These are phyloP conservation scores for Allolobophora icterica DNA, from an alignment of 2,888 invertebrate genomes.

Conservation along the genomic window DNA sequence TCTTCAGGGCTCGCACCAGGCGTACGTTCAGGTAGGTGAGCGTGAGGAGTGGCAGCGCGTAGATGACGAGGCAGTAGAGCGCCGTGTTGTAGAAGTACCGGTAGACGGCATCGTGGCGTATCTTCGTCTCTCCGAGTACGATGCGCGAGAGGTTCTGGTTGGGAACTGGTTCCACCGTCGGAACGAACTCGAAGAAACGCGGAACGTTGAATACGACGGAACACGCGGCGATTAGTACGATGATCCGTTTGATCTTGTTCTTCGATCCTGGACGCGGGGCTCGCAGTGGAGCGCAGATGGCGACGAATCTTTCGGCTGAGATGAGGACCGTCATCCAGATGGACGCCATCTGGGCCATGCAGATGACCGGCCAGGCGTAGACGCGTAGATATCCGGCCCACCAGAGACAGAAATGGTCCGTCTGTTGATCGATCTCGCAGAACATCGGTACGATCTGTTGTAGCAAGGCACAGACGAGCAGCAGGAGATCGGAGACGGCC, in stretches of 20 bases:
- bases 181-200: slow-evolving; percentile 55
- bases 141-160: slow-evolving; percentile 40
- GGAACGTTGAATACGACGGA: slow-evolving; percentile 55
- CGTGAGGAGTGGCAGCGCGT: slow-evolving; percentile 55
- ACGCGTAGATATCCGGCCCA: slow-evolving; percentile 45
- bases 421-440: slow-evolving; percentile 33
- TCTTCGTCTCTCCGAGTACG: slow-evolving; percentile 38
- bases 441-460: slow-evolving; percentile 48
- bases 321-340: slow-evolving; percentile 62
- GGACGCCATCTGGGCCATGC: slow-evolving; percentile 53
- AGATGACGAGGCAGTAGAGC: slow-evolving; percentile 53
- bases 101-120: slow-evolving; percentile 47
- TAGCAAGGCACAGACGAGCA: slow-evolving; percentile 45
- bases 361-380: slow-evolving; percentile 50
- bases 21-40: slow-evolving; percentile 57
- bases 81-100: slow-evolving; percentile 51
- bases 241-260: slow-evolving; percentile 50
- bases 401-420: slow-evolving; percentile 43
- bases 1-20: slow-evolving; percentile 59
- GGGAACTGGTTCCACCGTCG: slow-evolving; percentile 28
- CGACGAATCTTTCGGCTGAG: slow-evolving; percentile 61
- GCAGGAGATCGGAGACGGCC: slow-evolving; percentile 47
- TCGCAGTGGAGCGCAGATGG: slow-evolving; percentile 60
- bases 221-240: slow-evolving; percentile 52
- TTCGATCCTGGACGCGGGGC: slow-evolving; percentile 53